phyloP scores from a whole-genome alignment of 2,888 invertebrate species.

The Ichneumon xanthorius region DNA sequence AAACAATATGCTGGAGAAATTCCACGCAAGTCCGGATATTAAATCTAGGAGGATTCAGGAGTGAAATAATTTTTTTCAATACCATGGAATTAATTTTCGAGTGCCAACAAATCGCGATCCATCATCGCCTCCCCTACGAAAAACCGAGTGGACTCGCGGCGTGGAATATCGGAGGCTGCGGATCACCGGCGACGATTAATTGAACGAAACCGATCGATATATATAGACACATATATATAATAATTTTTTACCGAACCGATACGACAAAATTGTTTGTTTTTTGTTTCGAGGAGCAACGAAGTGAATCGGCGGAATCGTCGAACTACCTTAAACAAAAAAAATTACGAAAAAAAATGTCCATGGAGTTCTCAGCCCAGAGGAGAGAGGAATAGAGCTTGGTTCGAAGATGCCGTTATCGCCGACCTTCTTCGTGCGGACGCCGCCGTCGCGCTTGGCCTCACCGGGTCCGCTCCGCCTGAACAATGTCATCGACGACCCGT shows the following conservation, averaged over 20 bases:
- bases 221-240: background rate
- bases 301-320: background rate
- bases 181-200: background rate
- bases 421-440: slow-evolving; percentile 72
- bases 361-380: slow-evolving; percentile 10
- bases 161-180: background rate
- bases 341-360: background rate
- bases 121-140: background rate
- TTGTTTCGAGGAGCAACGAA: background rate
- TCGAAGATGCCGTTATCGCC: slow-evolving; percentile 77
- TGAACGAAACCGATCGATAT: background rate
- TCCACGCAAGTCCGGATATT: slow-evolving; percentile 1
- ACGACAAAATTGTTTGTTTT: too few species aligned
- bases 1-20: slow-evolving; percentile 12
- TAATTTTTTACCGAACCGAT: too few species aligned
- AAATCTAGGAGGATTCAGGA: background rate
- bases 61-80: background rate
- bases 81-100: background rate
- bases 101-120: slow-evolving; percentile 13
- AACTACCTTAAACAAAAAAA: background rate
- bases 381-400: background rate
- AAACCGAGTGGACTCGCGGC: slow-evolving; percentile 4
- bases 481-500: slow-evolving; percentile 20
- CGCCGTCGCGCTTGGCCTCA: slow-evolving; percentile 59
- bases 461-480: slow-evolving; percentile 33